phyloP scores from a whole-genome alignment of 2,888 invertebrate genomes.

The Clitarchus hookeri region DNA sequence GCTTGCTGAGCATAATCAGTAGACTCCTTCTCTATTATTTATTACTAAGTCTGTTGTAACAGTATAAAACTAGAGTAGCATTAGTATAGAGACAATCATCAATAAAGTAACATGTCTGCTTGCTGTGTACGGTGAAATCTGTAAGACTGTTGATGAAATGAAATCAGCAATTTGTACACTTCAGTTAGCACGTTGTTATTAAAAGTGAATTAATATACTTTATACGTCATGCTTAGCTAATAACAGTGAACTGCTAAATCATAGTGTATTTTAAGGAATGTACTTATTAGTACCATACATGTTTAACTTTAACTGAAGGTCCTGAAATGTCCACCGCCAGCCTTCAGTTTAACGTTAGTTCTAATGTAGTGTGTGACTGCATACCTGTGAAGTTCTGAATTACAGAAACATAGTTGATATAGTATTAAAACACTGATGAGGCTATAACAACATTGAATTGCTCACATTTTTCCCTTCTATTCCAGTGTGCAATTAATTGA shows the following conservation, averaged over 20 bases:
- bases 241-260: not conserved
- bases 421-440: slow-evolving; percentile 5
- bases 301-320: not conserved
- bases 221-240: not conserved
- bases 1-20: slow-evolving; percentile 18
- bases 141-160: not conserved
- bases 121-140: not conserved
- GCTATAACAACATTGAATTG: not conserved
- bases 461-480: not conserved
- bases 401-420: not conserved
- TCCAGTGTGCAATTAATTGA: not conserved
- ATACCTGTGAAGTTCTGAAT: not conserved
- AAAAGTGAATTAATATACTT: not conserved
- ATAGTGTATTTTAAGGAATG: not conserved
- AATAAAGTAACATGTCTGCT: not conserved
- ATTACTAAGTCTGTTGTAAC: slow-evolving; percentile 23
- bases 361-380: not conserved
- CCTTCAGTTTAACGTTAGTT: not conserved
- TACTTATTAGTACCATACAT: not conserved
- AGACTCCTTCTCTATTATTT: slow-evolving; percentile 23
- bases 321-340: not conserved
- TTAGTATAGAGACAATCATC: not conserved
- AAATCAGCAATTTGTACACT: not conserved
- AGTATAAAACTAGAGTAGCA: not conserved
- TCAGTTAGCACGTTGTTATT: not conserved